Evolutionary conservation across 2,113 vertebrate genomes (phyloP), one percentile per base, ranked within the genome.

Genomic region (Eublepharis macularius): DNA sequence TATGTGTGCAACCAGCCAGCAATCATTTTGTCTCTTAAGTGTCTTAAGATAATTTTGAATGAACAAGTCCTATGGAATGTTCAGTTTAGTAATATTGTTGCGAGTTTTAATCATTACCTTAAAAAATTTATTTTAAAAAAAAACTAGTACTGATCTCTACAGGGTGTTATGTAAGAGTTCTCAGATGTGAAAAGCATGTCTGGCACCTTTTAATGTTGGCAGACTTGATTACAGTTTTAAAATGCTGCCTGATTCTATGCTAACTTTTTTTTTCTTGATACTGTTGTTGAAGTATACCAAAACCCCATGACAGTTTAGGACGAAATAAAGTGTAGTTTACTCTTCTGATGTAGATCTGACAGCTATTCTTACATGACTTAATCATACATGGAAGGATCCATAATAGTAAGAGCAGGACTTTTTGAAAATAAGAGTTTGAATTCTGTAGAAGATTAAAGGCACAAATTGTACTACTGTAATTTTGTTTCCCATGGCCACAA

Each of bases 81-180:
- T 29, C 32, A 19, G 1, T 92, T 88, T 82, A 34, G 4, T 1
- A 24, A 34, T 69, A 4, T 65, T 87, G 88, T 73, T 87, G 6
- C 45, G n/a, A 43, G 54, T 70, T 65, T 26, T 78, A 87, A 65
- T 45, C 39, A 79, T 87, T 36, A 57, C 41, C 12, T 60, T n/a
- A n/a, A n/a, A 77, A 51, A 45, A 72, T 11, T 21, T 4, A 32
- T 34, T 36, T 29, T 26, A 17, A 57, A 79, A 57, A 79, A 34
- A 21, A 7, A 39, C 3, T 39, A 54, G 13, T 45, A 34, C 11
- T 69, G 36, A 85, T 78, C 47, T 90, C 73, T 26, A 57, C 69
- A 60, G 65, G 72, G 1, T 76, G 12, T 51, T 36, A 65, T 90
- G 92, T 93, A 90, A 86, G 90, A 82, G 24, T 80, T 74, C 76